A percentile compares a stretch with the other conserved stretches of the same genome.
Evolutionary conservation across 2,797 vertebrate species (phyloP).

Genomic region (Mormyrus hasselquistii): DNA sequence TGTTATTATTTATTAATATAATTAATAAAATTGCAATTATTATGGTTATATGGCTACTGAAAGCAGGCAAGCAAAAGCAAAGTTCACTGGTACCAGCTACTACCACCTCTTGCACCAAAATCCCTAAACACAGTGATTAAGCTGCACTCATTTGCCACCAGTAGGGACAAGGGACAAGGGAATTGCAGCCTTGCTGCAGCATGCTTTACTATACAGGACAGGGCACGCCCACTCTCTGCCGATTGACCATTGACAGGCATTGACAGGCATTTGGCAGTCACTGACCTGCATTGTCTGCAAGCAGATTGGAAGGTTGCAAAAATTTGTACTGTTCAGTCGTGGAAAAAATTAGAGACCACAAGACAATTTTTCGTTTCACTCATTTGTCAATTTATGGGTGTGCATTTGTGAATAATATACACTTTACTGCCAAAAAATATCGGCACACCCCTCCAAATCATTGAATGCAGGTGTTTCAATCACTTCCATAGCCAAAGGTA

Average conservation of each 20-base stretch:
- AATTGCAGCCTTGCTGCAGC: neutral
- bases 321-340: neutral
- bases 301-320: neutral
- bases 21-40: neutral
- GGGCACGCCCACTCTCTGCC: neutral
- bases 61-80: neutral
- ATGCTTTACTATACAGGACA: neutral
- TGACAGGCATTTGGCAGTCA: neutral
- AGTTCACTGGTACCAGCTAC: neutral
- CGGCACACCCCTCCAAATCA: neutral
- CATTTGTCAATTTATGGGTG: neutral
- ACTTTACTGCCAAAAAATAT: neutral
- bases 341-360: neutral
- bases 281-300: neutral
- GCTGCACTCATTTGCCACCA: neutral
- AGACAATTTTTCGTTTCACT: neutral
- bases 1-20: neutral
- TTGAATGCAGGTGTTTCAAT: too few species aligned
- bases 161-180: neutral
- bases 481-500: too few species aligned
- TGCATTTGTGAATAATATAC: neutral
- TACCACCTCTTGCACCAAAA: neutral
- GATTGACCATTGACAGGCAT: neutral
- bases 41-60: neutral
- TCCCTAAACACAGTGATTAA: neutral